Base-by-base conservation (phyloP, 2,888 invertebrate genomes). In the Pristionchus arcanus region DNA sequence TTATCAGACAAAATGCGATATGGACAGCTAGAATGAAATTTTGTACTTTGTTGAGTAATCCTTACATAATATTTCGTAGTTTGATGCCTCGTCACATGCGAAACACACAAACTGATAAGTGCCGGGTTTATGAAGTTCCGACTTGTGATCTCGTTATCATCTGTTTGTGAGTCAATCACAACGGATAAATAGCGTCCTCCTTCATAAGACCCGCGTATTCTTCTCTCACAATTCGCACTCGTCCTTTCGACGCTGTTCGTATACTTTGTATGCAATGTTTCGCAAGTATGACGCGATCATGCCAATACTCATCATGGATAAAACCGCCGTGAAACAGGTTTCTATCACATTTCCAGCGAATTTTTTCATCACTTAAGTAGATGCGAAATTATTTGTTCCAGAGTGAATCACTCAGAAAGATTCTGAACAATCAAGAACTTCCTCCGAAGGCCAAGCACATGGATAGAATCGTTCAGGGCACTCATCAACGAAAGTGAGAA, bases 131-230 rank as follows among this genome's bases (percentile, higher is more conserved):
- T 63, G 63, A n/a, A 0, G 25, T 63, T 63, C 63, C n/a, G 25
- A 25, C 63, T 63, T 63, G 63, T 63, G 63, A 63, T 63, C n/a
- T 63, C 63, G 63, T 63, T 63, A 63, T 63, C 63, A n/a, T 25
- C 63, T n/a, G 25, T 63, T 63, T 25, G 63, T 63, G 59, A 63
- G 21, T 63, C 63, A 63, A 25, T n/a, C 63, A 63, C 63, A 25
- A n/a, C n/a, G n/a, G 11, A n/a, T 63, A 63, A n/a, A 63, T 7
- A 21, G 25, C 63, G n/a, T n/a, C 25, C 0, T n/a, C 5, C n/a
- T 63, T n/a, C 25, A 63, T n/a, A 25, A 63, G 63, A n/a, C 4
- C 0, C 25, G n/a, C 11, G 0, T 7, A 63, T 2, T 25, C 63
- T 7, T 25, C 63, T 63, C 25, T 13, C 55, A 55, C 21, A 21